These are phyloP conservation scores for Leptopilina drosophilae DNA, from an alignment of 2,888 invertebrate genomes.

Conservation along the genomic window DNA sequence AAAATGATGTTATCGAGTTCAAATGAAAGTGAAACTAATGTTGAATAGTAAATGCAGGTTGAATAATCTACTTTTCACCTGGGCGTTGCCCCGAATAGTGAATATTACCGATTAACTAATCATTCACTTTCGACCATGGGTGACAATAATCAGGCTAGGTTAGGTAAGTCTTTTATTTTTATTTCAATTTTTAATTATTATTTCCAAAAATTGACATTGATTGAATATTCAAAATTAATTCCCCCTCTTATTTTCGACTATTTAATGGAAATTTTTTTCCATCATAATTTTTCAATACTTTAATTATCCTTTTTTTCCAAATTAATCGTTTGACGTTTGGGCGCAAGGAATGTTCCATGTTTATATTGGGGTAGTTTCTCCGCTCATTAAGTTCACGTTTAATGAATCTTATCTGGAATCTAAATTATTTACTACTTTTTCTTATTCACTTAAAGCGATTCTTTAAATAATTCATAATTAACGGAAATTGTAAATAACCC, in stretches of 20 bases:
- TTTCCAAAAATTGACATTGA: neutral
- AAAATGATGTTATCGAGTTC: slow-evolving; percentile 54
- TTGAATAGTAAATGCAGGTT: slow-evolving; percentile 53
- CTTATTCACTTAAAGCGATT: too few species aligned
- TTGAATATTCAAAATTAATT: neutral
- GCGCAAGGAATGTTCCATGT: slow-evolving; percentile 5
- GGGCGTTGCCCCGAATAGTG: slow-evolving; percentile 65
- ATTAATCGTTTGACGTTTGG: slow-evolving; percentile 5
- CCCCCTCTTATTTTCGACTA: neutral
- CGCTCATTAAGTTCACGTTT: neutral
- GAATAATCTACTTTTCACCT: slow-evolving; percentile 58
- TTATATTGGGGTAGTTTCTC: slow-evolving; percentile 16
- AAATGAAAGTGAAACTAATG: slow-evolving; percentile 70
- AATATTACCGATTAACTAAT: slow-evolving; percentile 56
- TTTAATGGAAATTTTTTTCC: neutral
- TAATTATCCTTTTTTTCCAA: neutral
- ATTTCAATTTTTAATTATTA: neutral
- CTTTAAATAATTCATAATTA: too few species aligned
- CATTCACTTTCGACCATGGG: slow-evolving; percentile 63
- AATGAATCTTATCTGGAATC: neutral
- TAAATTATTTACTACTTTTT: too few species aligned
- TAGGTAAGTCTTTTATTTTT: slow-evolving; percentile 67
- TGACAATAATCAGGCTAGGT: slow-evolving; percentile 69
- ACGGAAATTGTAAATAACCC: too few species aligned
- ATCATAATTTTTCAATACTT: neutral